Percentiles rank a stretch among this genome's conserved stretches.
Conservation (phyloP, 2,888 invertebrate genomes). For the Cephus sareptanus region DNA sequence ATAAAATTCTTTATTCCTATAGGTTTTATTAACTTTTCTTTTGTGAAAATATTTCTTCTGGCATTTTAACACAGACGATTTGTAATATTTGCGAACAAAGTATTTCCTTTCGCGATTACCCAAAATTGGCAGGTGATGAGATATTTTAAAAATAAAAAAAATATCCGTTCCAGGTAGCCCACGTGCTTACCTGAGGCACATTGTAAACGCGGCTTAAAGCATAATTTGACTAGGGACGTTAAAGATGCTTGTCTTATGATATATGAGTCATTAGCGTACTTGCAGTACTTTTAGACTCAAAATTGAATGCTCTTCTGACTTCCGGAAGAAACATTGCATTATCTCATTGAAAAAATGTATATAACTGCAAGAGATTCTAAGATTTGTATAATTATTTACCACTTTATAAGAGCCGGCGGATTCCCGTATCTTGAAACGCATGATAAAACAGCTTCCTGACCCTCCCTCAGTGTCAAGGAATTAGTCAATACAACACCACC, state of each 20-base stretch:
- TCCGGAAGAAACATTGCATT: no score
- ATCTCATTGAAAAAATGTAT: no score
- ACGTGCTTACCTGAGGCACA: no score
- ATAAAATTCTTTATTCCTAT: neutral
- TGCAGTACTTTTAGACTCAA: no score
- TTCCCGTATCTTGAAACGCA: slow-evolving; percentile 92
- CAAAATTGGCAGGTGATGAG: no score
- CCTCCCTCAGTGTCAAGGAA: slow-evolving; percentile 55
- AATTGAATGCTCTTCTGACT: no score
- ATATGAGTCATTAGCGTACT: no score
- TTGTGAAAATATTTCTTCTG: neutral
- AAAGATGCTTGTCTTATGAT: no score
- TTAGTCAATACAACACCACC: slow-evolving; percentile 73
- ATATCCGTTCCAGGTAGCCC: no score
- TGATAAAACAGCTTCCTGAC: slow-evolving; percentile 74
- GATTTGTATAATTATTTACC: slow-evolving; percentile 68
- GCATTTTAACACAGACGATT: neutral
- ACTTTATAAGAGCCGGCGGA: slow-evolving; percentile 88
- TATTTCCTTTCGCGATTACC: neutral
- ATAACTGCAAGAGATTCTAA: neutral
- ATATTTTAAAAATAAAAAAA: no score
- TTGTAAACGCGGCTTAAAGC: no score
- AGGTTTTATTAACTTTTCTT: neutral
- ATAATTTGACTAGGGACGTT: no score
- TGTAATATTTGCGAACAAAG: neutral